phyloP scores from a whole-genome alignment of 1,140 invertebrate genomes.

The Phenacoccus solenopsis region DNA sequence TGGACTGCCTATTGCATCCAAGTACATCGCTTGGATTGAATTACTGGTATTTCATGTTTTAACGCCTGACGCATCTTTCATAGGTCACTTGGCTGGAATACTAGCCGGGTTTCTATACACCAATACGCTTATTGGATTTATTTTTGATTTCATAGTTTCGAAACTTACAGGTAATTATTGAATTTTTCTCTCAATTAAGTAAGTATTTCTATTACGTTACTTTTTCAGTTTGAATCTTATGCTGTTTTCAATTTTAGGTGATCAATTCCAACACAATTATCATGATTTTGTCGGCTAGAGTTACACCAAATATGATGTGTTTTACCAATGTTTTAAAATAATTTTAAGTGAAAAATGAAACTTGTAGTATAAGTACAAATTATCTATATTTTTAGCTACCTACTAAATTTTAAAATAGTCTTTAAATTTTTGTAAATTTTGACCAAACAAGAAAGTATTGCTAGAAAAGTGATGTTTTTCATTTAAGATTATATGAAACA shows the following conservation, averaged over 20 bases:
- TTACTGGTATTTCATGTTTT: conserved; percentile 52
- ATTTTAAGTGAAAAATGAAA: no score
- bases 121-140: conserved; percentile 43
- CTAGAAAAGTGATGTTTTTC: no score
- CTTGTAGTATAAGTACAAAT: no score
- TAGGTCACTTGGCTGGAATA: conserved; percentile 57
- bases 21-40: conserved; percentile 51
- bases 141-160: conserved; percentile 38
- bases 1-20: conserved; percentile 44
- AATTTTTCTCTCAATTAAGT: not conserved
- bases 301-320: no score
- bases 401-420: no score
- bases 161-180: conserved; percentile 31
- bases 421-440: no score
- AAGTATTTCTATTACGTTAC: not conserved
- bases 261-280: not conserved
- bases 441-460: no score
- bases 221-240: not conserved
- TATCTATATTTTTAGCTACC: no score
- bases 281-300: not conserved
- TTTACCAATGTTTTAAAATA: no score
- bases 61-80: conserved; percentile 45
- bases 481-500: no score
- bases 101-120: conserved; percentile 50
- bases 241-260: not conserved